phyloP scores from a whole-genome alignment of 2,797 vertebrate species.

The Sylvilagus floridanus region DNA sequence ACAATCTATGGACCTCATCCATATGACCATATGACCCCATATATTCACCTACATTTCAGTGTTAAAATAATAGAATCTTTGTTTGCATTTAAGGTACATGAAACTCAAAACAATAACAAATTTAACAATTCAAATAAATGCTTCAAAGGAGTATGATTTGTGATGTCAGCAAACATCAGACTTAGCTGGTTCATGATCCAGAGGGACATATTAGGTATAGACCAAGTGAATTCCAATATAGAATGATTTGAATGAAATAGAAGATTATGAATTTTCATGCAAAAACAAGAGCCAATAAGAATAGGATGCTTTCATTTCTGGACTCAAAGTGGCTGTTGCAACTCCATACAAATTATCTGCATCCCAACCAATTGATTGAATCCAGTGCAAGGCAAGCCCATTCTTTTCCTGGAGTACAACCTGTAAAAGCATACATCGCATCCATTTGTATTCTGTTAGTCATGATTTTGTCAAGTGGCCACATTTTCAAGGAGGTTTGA shows the following conservation, averaged over 20 bases:
- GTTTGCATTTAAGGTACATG: not conserved
- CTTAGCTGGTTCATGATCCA: not conserved
- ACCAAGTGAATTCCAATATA: not conserved
- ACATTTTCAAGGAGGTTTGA: not conserved
- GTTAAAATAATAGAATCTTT: not conserved
- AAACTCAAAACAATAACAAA: not conserved
- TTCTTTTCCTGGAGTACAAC: not conserved
- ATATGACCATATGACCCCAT: not conserved
- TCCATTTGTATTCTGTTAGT: fast-evolving
- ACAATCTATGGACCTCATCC: not conserved
- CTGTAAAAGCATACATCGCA: not conserved
- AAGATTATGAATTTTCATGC: not conserved
- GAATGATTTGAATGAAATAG: not conserved
- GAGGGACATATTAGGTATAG: not conserved
- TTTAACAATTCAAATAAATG: not conserved
- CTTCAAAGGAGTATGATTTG: not conserved
- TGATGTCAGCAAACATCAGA: not conserved
- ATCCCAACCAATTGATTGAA: not conserved
- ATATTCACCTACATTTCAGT: not conserved
- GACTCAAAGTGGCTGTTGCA: not conserved
- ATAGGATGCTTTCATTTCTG: not conserved
- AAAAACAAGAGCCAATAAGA: not conserved
- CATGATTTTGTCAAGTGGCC: not conserved
- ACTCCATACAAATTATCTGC: not conserved
- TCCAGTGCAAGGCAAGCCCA: not conserved